Evolutionary conservation across 2,113 vertebrate genomes (phyloP).

Genomic region (Climacteris rufus): DNA sequence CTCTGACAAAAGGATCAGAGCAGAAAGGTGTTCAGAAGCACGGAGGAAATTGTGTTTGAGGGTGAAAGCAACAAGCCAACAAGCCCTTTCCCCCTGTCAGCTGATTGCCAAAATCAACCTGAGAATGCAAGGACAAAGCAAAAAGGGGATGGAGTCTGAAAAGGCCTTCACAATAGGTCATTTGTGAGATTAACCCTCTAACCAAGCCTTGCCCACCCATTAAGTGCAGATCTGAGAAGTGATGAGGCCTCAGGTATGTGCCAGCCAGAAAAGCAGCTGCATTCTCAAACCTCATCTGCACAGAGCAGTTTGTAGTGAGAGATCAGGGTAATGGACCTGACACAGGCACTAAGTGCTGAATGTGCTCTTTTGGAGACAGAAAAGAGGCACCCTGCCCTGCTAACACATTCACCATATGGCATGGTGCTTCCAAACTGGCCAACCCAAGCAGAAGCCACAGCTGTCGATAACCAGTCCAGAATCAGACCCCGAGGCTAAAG

Average conservation of each 20-base stretch:
- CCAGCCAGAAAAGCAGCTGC: neutral
- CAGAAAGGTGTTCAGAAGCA: neutral
- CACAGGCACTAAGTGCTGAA: neutral
- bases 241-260: neutral
- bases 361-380: neutral
- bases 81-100: neutral
- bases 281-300: neutral
- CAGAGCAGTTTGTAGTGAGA: neutral
- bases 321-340: neutral
- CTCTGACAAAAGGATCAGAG: neutral
- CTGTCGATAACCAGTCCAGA: neutral
- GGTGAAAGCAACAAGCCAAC: neutral
- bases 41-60: neutral
- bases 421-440: neutral
- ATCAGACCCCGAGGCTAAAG: neutral
- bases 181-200: neutral
- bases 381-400: neutral
- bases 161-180: neutral
- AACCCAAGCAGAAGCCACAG: neutral
- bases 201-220: neutral
- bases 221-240: neutral
- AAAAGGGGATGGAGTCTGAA: neutral
- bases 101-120: neutral
- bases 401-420: neutral
- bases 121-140: neutral